Conservation (phyloP, 2,888 invertebrate species). For the Rhyacophila evoluta region DNA sequence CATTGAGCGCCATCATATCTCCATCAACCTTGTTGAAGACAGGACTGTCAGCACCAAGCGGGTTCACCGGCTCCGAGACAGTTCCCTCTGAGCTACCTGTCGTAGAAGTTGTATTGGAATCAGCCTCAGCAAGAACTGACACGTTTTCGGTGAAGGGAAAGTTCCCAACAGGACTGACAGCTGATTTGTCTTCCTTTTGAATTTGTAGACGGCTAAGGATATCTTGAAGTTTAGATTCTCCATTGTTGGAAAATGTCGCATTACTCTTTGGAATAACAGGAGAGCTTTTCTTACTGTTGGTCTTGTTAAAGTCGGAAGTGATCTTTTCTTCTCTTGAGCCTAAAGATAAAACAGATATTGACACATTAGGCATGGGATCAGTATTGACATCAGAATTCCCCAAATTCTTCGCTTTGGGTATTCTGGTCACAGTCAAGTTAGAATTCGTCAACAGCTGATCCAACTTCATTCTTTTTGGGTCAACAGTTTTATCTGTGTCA, state of each 20-base stretch:
- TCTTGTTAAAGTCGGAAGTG: constrained; percentile 32
- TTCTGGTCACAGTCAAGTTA: constrained; percentile 61
- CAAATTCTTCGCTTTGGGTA: constrained; percentile 33
- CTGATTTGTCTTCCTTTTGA: constrained; percentile 62
- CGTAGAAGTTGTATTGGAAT: constrained; percentile 61
- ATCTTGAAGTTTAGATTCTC: constrained; percentile 68
- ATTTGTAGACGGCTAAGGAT: constrained; percentile 66
- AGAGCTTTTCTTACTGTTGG: constrained; percentile 33
- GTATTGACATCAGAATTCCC: neutral
- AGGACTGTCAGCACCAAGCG: constrained; percentile 58
- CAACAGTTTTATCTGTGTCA: constrained; percentile 62
- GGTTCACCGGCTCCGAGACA: constrained; percentile 57
- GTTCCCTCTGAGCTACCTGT: constrained; percentile 61
- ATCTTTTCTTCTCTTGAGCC: constrained; percentile 46
- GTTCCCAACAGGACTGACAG: constrained; percentile 58
- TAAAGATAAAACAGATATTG: constrained; percentile 40
- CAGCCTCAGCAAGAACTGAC: constrained; percentile 52
- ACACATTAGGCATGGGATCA: constrained; percentile 31
- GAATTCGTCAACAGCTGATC: constrained; percentile 66
- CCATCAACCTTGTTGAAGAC: constrained; percentile 55
- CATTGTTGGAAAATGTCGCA: constrained; percentile 68
- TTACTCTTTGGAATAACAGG: constrained; percentile 56
- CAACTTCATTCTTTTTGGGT: constrained; percentile 65
- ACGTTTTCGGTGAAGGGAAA: constrained; percentile 35
- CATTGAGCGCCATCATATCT: constrained; percentile 66